A percentile compares a stretch with the other conserved stretches of the same genome.
Conservation (phyloP, 64 coral and sea anemone species). For the Astreopora myriophthalma region DNA sequence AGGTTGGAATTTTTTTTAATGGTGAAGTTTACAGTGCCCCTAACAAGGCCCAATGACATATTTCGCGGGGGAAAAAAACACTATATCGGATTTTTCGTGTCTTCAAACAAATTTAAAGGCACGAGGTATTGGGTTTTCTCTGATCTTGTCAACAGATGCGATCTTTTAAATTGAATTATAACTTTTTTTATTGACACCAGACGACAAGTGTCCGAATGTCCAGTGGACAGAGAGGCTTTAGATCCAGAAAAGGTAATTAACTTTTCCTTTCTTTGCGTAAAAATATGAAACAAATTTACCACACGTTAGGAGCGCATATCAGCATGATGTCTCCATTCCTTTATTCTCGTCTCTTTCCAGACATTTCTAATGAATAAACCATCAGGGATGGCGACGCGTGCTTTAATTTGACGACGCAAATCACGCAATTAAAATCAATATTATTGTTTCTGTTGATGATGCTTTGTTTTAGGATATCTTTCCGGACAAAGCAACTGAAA, state of each 20-base stretch:
- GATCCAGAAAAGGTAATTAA: conserved; percentile 36
- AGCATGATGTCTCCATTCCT: neutral
- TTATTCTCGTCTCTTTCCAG: neutral
- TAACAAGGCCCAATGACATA: no score
- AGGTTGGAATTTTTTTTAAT: no score
- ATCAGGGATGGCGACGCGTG: neutral
- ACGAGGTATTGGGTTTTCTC: neutral
- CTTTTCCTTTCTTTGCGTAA: neutral
- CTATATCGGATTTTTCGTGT: no score
- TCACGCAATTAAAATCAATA: no score
- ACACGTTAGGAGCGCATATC: neutral
- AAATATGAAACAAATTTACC: neutral
- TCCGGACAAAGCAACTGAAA: conserved; percentile 23
- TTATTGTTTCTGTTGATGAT: no score
- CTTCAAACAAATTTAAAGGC: neutral
- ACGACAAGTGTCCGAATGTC: conserved; percentile 1
- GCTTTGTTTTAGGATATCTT: neutral
- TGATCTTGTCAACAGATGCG: neutral
- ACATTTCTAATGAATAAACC: conserved; percentile 43
- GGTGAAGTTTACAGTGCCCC: no score
- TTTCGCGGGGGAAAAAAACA: no score
- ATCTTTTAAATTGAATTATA: neutral
- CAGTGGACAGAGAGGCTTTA: conserved; percentile 10
- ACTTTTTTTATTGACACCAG: neutral
- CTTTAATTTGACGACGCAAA: no score